phyloP scores from a whole-genome alignment of 2,888 invertebrate species.

The Orthosia gothica region DNA sequence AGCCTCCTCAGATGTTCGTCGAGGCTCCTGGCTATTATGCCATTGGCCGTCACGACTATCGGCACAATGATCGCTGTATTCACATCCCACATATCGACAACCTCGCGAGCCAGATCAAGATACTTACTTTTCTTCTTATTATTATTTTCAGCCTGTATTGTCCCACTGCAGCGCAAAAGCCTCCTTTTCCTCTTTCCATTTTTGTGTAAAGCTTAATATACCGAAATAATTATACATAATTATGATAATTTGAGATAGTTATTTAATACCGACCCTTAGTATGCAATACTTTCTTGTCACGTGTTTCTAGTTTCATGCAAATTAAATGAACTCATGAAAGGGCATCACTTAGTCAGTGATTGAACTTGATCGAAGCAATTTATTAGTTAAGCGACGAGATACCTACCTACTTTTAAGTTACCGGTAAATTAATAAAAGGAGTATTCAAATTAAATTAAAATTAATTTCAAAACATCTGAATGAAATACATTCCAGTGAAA shows the following conservation, averaged over 20 bases:
- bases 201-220: too few species aligned
- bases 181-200: too few species aligned
- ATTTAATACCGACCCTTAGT: neutral
- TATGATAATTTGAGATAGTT: neutral
- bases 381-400: constrained; percentile 1
- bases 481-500: constrained; percentile 11
- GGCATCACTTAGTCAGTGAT: constrained; percentile 12
- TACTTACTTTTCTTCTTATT: too few species aligned
- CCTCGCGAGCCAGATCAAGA: too few species aligned
- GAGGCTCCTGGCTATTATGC: too few species aligned
- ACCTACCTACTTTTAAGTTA: neutral
- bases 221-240: neutral
- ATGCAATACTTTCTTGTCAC: neutral
- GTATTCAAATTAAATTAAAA: constrained; percentile 2
- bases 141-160: too few species aligned
- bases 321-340: constrained; percentile 17
- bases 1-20: too few species aligned
- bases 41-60: too few species aligned
- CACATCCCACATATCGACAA: too few species aligned
- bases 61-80: too few species aligned
- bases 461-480: constrained; percentile 25
- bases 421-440: neutral
- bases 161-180: too few species aligned
- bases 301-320: constrained; percentile 21
- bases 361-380: constrained; percentile 42